Conservation (phyloP, 2,113 vertebrate species). For the Mugil cephalus region DNA sequence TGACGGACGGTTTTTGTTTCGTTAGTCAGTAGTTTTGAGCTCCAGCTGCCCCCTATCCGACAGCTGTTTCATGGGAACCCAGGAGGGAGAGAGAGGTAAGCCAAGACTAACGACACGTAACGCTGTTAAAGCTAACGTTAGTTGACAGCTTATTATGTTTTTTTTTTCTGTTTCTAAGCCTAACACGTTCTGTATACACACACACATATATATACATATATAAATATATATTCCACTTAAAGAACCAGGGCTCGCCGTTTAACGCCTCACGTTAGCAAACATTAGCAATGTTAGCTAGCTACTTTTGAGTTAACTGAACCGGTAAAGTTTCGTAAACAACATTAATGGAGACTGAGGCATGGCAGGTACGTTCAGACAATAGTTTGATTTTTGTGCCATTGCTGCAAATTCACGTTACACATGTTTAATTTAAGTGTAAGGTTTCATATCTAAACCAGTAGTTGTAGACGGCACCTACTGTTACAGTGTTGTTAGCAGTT, state of each 20-base stretch:
- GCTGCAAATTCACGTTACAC: not conserved
- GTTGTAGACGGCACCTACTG: not conserved
- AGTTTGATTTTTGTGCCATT: not conserved
- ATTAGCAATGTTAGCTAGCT: conserved; percentile 47
- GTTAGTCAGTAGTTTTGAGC: not conserved
- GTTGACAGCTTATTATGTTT: not conserved
- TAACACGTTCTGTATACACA: rapidly evolving
- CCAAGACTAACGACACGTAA: conserved; percentile 62
- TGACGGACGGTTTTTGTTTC: not conserved
- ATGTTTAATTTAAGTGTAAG: not conserved
- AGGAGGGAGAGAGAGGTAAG: conserved; percentile 82
- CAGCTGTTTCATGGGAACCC: conserved; percentile 83
- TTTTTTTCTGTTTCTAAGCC: not conserved
- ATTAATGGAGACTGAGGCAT: not conserved
- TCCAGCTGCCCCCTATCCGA: conserved; percentile 19
- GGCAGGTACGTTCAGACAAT: not conserved
- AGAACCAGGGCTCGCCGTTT: rapidly evolving
- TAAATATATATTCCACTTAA: not conserved
- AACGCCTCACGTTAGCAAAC: not conserved
- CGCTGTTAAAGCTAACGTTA: conserved; percentile 50
- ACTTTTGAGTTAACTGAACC: conserved; percentile 19
- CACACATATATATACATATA: rapidly evolving
- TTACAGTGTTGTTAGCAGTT: not conserved
- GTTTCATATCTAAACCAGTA: not conserved
- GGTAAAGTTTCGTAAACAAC: conserved; percentile 17